Conservation (phyloP, 1,140 invertebrate species). For the Pemphigus obesinymphae region DNA sequence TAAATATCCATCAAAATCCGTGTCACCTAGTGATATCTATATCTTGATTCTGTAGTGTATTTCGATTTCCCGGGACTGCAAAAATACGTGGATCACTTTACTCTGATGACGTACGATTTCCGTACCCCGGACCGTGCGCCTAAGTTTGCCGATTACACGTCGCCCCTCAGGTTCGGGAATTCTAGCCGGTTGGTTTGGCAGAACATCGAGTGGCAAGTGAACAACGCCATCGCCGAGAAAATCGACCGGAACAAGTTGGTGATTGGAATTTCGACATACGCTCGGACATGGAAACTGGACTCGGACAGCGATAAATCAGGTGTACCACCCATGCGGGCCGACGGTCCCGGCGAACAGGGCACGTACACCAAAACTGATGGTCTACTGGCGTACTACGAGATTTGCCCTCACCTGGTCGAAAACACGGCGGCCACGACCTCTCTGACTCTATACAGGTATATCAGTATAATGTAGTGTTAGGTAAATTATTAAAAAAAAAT, state of each 20-base stretch:
- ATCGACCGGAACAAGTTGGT: conserved; percentile 54
- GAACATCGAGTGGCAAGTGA: conserved; percentile 58
- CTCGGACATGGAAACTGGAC: conserved; percentile 71
- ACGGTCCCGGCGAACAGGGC: conserved; percentile 62
- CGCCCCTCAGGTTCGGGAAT: conserved; percentile 62
- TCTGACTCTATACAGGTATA: conserved; percentile 45
- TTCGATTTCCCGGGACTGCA: conserved; percentile 69
- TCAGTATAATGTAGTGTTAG: not conserved
- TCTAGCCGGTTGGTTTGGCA: conserved; percentile 46
- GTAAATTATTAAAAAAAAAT: too few species aligned
- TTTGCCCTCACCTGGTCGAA: conserved; percentile 64
- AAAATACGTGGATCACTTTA: conserved; percentile 72
- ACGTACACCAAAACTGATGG: conserved; percentile 67
- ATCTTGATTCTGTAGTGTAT: too few species aligned
- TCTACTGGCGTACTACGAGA: conserved; percentile 74
- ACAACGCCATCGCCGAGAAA: conserved; percentile 52
- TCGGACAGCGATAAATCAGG: conserved; percentile 67
- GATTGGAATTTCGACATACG: conserved; percentile 76
- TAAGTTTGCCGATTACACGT: conserved; percentile 68
- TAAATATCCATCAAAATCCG: too few species aligned
- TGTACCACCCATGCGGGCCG: conserved; percentile 65
- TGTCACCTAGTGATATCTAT: too few species aligned
- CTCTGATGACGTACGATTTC: conserved; percentile 74
- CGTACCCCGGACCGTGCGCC: conserved; percentile 67
- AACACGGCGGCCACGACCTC: conserved; percentile 56